Conservation (phyloP, 1,140 invertebrate genomes). For the Brachionus rubens region DNA sequence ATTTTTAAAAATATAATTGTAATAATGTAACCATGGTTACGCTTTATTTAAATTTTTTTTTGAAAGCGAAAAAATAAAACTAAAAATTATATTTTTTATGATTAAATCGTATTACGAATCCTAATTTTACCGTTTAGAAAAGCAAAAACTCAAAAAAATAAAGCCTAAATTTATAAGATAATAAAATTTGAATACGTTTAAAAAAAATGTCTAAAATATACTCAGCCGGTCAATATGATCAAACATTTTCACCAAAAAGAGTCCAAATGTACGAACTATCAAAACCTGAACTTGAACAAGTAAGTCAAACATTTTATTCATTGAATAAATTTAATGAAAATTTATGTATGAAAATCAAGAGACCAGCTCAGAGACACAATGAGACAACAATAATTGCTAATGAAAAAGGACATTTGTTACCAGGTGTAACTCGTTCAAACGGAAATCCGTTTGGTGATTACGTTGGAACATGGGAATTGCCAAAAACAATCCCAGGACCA, state of each 20-base stretch:
- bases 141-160: too few species aligned
- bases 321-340: not conserved
- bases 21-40: too few species aligned
- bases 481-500: constrained; percentile 47
- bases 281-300: constrained; percentile 50
- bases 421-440: constrained; percentile 52
- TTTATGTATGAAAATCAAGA: constrained; percentile 48
- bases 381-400: constrained; percentile 54
- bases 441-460: constrained; percentile 58
- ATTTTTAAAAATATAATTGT: too few species aligned
- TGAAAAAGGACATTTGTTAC: constrained; percentile 55
- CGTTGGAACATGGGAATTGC: constrained; percentile 60
- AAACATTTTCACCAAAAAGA: constrained; percentile 52
- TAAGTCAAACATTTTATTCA: constrained; percentile 35
- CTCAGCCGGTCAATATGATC: constrained; percentile 53
- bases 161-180: too few species aligned
- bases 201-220: constrained; percentile 36
- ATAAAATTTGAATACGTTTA: too few species aligned
- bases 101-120: too few species aligned
- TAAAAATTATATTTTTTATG: too few species aligned
- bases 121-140: too few species aligned
- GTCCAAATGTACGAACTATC: constrained; percentile 57
- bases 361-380: constrained; percentile 51
- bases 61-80: too few species aligned
- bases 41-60: too few species aligned